phyloP scores from a whole-genome alignment of 2,797 vertebrate species.

The Sylvia borin region DNA sequence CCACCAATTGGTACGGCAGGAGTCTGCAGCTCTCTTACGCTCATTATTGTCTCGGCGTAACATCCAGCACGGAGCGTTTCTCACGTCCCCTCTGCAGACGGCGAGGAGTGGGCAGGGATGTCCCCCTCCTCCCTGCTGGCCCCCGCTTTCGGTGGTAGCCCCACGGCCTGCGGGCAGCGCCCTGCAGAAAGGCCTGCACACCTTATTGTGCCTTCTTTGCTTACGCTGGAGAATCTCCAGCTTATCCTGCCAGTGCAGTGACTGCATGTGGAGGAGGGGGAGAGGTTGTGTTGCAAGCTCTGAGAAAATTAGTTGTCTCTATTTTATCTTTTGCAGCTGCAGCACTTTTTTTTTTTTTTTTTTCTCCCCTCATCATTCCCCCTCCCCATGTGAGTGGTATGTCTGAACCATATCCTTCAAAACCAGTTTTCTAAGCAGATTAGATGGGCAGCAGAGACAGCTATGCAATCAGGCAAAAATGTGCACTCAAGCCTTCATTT shows the following conservation, averaged over 20 bases:
- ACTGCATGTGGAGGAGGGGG: constrained; percentile 59
- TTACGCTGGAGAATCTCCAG: constrained; percentile 66
- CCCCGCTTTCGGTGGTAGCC: not conserved
- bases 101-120: not conserved
- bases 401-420: constrained; percentile 73
- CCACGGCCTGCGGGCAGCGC: constrained; percentile 2
- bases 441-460: constrained; percentile 73
- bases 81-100: not conserved
- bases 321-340: constrained; percentile 74
- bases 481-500: constrained; percentile 64
- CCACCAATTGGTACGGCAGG: constrained; percentile 54
- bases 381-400: constrained; percentile 37
- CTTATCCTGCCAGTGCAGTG: constrained; percentile 65
- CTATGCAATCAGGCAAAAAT: constrained; percentile 76
- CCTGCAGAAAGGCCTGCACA: constrained; percentile 30
- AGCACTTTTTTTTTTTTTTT: constrained; percentile 49
- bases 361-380: not conserved
- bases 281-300: constrained; percentile 68
- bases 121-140: not conserved
- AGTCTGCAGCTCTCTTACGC: not conserved
- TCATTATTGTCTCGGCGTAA: not conserved
- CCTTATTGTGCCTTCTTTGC: constrained; percentile 55
- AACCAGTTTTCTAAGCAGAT: constrained; percentile 76
- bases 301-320: constrained; percentile 70
- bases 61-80: not conserved